phyloP scores from a whole-genome alignment of 64 coral and sea anemone species.

The Stichodactyla mertensii region DNA sequence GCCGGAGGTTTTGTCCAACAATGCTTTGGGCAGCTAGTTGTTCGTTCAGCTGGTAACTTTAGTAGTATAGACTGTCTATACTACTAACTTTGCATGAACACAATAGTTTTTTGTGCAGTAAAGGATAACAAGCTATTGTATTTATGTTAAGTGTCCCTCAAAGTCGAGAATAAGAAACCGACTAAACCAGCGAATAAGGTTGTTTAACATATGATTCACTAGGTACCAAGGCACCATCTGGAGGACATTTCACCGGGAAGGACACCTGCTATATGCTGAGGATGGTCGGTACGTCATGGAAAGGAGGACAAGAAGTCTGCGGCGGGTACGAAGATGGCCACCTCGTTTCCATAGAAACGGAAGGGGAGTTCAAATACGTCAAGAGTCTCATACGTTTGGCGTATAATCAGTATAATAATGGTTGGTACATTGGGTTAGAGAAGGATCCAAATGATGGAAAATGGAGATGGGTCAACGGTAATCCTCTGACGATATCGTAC shows the following conservation, averaged over 20 bases:
- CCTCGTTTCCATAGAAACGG: conserved; percentile 64
- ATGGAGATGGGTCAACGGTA: conserved; percentile 49
- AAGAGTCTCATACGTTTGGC: conserved; percentile 35
- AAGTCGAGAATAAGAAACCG: too few species aligned
- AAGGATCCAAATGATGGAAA: conserved; percentile 28
- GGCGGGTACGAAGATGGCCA: conserved; percentile 25
- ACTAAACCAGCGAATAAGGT: too few species aligned
- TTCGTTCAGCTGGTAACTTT: too few species aligned
- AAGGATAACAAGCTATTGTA: too few species aligned
- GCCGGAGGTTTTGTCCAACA: too few species aligned
- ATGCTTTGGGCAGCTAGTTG: too few species aligned
- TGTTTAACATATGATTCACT: neutral
- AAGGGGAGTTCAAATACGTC: conserved; percentile 48
- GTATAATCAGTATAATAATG: conserved; percentile 14
- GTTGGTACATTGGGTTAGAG: conserved; percentile 52
- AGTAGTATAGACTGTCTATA: too few species aligned
- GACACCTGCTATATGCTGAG: neutral
- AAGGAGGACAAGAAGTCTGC: conserved; percentile 39
- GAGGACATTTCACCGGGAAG: neutral
- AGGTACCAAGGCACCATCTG: neutral
- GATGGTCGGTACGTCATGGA: conserved; percentile 22
- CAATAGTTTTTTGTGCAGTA: too few species aligned
- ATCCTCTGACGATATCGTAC: conserved; percentile 17
- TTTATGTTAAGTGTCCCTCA: too few species aligned
- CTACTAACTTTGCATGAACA: too few species aligned